Percentiles rank a stretch among this genome's conserved stretches.
phyloP scores from a whole-genome alignment of 2,113 vertebrate genomes.

The Ageneiosus marmoratus region DNA sequence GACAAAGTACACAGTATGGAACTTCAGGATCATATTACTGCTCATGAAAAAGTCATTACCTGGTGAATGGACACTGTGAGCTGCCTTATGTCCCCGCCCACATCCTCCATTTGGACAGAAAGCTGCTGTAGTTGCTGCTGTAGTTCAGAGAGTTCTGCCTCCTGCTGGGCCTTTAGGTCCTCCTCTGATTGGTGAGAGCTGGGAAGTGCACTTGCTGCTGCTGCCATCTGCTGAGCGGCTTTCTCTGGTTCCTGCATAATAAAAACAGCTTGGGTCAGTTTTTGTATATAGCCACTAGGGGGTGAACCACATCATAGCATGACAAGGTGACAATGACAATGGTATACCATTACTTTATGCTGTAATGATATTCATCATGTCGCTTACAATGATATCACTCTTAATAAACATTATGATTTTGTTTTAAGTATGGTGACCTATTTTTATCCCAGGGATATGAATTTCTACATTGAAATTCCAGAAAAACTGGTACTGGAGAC shows the following conservation, averaged over 20 bases:
- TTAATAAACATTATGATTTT: background rate
- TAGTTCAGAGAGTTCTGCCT: slow-evolving; percentile 74
- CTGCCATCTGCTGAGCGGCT: slow-evolving; percentile 64
- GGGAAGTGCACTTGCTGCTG: slow-evolving; percentile 58
- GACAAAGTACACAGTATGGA: background rate
- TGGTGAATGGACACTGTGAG: slow-evolving; percentile 73
- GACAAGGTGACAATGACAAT: too few species aligned
- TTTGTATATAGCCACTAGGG: background rate
- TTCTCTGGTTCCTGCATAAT: slow-evolving; percentile 66
- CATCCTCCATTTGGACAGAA: slow-evolving; percentile 70
- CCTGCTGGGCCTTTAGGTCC: slow-evolving; percentile 71
- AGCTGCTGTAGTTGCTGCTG: slow-evolving; percentile 75
- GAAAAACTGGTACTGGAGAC: background rate
- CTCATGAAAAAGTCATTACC: slow-evolving; percentile 57
- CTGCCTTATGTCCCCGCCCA: slow-evolving; percentile 72
- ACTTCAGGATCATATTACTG: background rate
- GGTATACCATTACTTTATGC: background rate
- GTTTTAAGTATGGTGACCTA: too few species aligned
- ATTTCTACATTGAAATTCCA: background rate
- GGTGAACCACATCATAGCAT: background rate
- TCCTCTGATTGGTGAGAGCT: slow-evolving; percentile 69
- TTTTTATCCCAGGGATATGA: background rate
- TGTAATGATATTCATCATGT: background rate
- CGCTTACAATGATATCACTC: background rate
- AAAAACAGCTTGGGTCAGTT: background rate